Evolutionary conservation across 2,888 invertebrate genomes (phyloP).

Genomic region (Scotopteryx bipunctaria): DNA sequence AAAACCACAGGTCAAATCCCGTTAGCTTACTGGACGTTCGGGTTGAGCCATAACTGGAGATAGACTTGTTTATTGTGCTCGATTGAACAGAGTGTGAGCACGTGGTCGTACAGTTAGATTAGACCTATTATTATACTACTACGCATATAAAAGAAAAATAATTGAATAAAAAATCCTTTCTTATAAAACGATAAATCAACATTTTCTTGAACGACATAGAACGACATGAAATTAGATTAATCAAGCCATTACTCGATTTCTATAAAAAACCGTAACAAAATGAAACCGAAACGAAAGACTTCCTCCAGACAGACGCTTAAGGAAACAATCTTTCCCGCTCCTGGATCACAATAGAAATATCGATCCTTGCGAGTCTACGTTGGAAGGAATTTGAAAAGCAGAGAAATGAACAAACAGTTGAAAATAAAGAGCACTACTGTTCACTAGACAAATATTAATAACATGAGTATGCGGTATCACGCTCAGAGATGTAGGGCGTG

Average conservation of each 20-base stretch:
- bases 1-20: slow-evolving; percentile 49
- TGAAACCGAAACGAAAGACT: slow-evolving; percentile 12
- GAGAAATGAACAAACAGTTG: slow-evolving; percentile 10
- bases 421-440: slow-evolving; percentile 22
- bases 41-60: slow-evolving; percentile 33
- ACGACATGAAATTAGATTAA: slow-evolving; percentile 19
- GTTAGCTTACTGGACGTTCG: slow-evolving; percentile 46
- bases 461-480: slow-evolving; percentile 47
- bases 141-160: background rate
- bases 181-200: no score
- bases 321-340: slow-evolving; percentile 4
- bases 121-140: background rate
- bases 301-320: slow-evolving; percentile 13
- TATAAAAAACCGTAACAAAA: slow-evolving; percentile 21
- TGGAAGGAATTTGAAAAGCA: slow-evolving; percentile 3
- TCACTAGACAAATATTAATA: slow-evolving; percentile 44
- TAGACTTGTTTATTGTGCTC: slow-evolving; percentile 12
- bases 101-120: slow-evolving; percentile 4
- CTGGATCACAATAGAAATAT: slow-evolving; percentile 10
- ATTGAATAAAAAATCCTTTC: background rate
- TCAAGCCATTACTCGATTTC: slow-evolving; percentile 24
- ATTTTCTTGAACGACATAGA: background rate
- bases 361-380: slow-evolving; percentile 2
- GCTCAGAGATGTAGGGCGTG: slow-evolving; percentile 65
- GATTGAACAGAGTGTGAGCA: slow-evolving; percentile 1